phyloP scores from a whole-genome alignment of 2,113 vertebrate species.

The Collichthys lucidus region DNA sequence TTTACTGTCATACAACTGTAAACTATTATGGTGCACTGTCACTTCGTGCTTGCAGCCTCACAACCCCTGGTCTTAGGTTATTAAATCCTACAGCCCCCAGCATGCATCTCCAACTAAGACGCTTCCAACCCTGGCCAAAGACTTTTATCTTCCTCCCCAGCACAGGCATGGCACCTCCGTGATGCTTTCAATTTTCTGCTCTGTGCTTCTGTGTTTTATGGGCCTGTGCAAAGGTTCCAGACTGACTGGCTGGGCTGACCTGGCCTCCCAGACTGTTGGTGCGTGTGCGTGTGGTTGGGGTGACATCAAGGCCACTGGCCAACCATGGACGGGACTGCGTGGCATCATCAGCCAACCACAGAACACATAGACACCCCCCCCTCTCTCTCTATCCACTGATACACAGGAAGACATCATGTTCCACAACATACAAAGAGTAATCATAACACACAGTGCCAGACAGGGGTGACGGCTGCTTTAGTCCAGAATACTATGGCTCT shows the following conservation, averaged over 20 bases:
- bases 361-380: conserved; percentile 31
- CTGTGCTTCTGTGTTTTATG: conserved; percentile 85
- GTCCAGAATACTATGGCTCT: conserved; percentile 55
- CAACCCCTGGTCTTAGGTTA: conserved; percentile 80
- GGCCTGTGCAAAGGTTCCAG: conserved; percentile 81
- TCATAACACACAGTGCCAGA: conserved; percentile 35
- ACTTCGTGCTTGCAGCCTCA: conserved; percentile 67
- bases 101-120: conserved; percentile 78
- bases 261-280: conserved; percentile 69
- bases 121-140: conserved; percentile 79
- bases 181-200: conserved; percentile 90
- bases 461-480: conserved; percentile 55
- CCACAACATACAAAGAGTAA: conserved; percentile 54
- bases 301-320: conserved; percentile 78
- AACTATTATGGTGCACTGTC: conserved; percentile 73
- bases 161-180: conserved; percentile 82
- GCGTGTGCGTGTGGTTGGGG: conserved; percentile 61
- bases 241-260: conserved; percentile 79
- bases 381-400: neutral
- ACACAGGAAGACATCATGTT: conserved; percentile 62
- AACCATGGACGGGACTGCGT: conserved; percentile 55
- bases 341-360: conserved; percentile 62
- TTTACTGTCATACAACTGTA: conserved; percentile 80
- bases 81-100: conserved; percentile 83
- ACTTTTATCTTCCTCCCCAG: conserved; percentile 83